Evolutionary conservation across 2,888 invertebrate genomes (phyloP).

Genomic region (Heliconius charithonia): DNA sequence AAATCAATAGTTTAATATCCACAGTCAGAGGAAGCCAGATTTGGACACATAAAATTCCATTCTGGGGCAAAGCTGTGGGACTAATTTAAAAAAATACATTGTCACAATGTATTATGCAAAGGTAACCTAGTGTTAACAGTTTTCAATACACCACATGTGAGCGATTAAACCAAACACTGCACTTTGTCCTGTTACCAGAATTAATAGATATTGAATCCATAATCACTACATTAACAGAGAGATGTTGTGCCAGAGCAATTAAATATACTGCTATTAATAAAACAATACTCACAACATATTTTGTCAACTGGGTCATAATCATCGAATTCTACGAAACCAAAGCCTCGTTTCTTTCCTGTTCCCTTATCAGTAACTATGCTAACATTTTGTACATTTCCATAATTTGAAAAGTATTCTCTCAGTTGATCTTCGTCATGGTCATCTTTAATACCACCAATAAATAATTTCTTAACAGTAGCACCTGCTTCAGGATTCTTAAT

Average conservation of each 20-base stretch:
- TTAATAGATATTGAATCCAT: too few relatives aligned
- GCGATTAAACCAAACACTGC: too few relatives aligned
- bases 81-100: background rate
- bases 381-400: constrained; percentile 92
- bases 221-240: background rate
- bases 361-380: constrained; percentile 96
- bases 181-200: too few relatives aligned
- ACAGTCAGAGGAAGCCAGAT: constrained; percentile 82
- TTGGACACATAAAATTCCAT: constrained; percentile 69
- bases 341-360: constrained; percentile 96
- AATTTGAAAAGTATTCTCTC: constrained; percentile 91
- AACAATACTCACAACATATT: constrained; percentile 91
- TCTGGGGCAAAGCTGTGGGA: constrained; percentile 81
- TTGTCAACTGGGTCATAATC: constrained; percentile 99
- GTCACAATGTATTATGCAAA: background rate
- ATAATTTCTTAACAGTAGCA: constrained; percentile 96
- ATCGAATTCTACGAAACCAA: constrained; percentile 98
- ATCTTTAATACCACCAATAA: constrained; percentile 97
- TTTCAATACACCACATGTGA: too few relatives aligned
- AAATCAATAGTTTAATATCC: constrained; percentile 76
- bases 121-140: too few relatives aligned
- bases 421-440: constrained; percentile 96
- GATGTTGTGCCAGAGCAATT: background rate
- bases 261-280: constrained; percentile 22
- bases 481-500: constrained; percentile 97